Evolutionary conservation across 2,888 invertebrate species (phyloP).

Genomic region (Dysmachus trigonus): DNA sequence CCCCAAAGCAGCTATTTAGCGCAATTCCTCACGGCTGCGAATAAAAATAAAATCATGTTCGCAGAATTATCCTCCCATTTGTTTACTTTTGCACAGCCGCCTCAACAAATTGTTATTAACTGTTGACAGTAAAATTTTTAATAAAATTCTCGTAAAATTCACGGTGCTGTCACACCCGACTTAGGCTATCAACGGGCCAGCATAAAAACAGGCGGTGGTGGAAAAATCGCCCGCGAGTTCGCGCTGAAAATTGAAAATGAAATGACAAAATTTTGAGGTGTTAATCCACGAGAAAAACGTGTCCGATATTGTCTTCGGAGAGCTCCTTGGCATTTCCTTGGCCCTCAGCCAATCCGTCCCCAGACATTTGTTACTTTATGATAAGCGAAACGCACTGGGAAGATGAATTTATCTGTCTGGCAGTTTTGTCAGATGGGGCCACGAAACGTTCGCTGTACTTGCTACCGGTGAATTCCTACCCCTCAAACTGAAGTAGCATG

Average conservation of each 20-base stretch:
- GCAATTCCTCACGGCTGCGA: conserved; percentile 27
- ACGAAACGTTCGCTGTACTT: not conserved
- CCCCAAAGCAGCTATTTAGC: conserved; percentile 11
- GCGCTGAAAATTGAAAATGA: not conserved
- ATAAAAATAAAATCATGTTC: conserved; percentile 25
- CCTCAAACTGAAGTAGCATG: not conserved
- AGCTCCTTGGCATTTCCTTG: conserved; percentile 32
- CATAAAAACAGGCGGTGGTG: not conserved
- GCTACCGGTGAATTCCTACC: not conserved
- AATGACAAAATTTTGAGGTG: conserved; percentile 36
- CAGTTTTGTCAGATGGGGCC: not conserved
- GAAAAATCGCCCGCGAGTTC: not conserved
- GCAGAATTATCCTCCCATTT: not conserved
- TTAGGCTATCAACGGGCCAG: not conserved
- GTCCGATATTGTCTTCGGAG: conserved; percentile 17
- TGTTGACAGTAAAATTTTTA: conserved; percentile 40
- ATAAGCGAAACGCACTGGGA: conserved; percentile 40
- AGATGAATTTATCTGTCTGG: conserved; percentile 23
- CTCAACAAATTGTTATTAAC: conserved; percentile 38
- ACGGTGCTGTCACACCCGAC: not conserved
- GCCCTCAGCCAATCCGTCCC: conserved; percentile 21
- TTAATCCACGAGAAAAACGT: conserved; percentile 30
- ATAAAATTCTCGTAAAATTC: conserved; percentile 25
- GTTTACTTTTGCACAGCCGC: not conserved
- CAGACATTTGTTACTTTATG: conserved; percentile 43